Evolutionary conservation across 2,888 invertebrate species (phyloP), one percentile per base, ranked within the genome.

Genomic region (Homarus gammarus): DNA sequence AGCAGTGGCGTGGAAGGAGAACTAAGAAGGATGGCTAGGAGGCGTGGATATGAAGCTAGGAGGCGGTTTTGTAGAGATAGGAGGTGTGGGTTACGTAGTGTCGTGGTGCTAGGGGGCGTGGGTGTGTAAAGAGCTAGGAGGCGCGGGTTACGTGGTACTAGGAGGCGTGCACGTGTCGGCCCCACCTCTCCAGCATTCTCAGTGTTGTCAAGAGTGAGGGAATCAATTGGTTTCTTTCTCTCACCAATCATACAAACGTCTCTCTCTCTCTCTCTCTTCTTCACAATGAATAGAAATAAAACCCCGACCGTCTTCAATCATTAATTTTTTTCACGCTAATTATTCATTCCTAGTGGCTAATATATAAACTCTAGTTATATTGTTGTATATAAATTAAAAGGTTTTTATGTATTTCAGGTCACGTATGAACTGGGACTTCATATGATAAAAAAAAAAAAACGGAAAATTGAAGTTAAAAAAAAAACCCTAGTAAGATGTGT

Each of bases 221-320:
- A 75, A 75, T 75, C 40, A 75, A 75, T 75, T 44, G 38, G 2
- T 38, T 15, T 44, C n/a, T n/a, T n/a, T n/a, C n/a, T n/a, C n/a
- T 40, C 10, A 27, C 22, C n/a, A 40, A 22, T 38, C 44, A 40
- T 10, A 38, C 12, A 18, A n/a, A 3, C 73, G 27, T 72, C 33
- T 33, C 44, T 49, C 10, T n/a, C n/a, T n/a, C n/a, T n/a, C n/a
- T n/a, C n/a, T n/a, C n/a, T n/a, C n/a, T n/a, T n/a, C n/a, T n/a
- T n/a, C n/a, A n/a, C n/a, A n/a, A n/a, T n/a, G n/a, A n/a, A n/a
- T n/a, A n/a, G n/a, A n/a, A n/a, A n/a, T n/a, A n/a, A n/a, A n/a
- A n/a, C n/a, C n/a, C n/a, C n/a, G n/a, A n/a, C n/a, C n/a, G n/a
- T n/a, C n/a, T n/a, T n/a, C n/a, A n/a, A n/a, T n/a, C n/a, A n/a